phyloP scores from a whole-genome alignment of 2,888 invertebrate genomes.

The Drosophila aldrichi region DNA sequence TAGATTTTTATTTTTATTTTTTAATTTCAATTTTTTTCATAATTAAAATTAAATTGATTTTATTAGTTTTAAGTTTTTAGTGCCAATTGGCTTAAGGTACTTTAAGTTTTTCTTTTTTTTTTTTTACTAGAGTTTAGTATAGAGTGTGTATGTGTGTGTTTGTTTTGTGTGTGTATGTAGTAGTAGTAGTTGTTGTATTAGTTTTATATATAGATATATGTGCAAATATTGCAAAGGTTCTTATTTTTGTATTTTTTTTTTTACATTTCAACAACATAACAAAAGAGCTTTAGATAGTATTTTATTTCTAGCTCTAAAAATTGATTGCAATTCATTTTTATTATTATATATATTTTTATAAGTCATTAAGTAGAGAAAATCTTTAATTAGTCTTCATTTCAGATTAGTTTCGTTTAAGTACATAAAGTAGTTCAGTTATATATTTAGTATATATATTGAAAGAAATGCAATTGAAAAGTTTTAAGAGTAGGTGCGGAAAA shows the following conservation, averaged over 20 bases:
- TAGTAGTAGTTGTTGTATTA: conserved; percentile 20
- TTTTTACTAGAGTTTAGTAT: conserved; percentile 42
- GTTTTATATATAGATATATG: conserved; percentile 37
- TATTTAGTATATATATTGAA: conserved; percentile 21
- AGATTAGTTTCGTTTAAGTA: conserved; percentile 58
- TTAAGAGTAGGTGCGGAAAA: conserved; percentile 37
- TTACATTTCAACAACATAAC: conserved; percentile 64
- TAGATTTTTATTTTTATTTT: conserved; percentile 21
- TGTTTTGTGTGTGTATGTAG: conserved; percentile 32
- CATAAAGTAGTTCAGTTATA: conserved; percentile 33
- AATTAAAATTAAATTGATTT: conserved; percentile 53
- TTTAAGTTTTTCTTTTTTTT: conserved; percentile 73
- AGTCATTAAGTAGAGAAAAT: conserved; percentile 77
- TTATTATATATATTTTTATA: conserved; percentile 2
- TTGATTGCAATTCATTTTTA: conserved; percentile 71
- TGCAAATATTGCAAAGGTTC: conserved; percentile 76
- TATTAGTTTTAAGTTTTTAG: conserved; percentile 75
- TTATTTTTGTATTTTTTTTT: conserved; percentile 19
- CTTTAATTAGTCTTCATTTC: conserved; percentile 58
- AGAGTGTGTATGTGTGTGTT: conserved; percentile 16
- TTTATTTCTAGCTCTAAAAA: conserved; percentile 50
- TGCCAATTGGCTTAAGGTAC: conserved; percentile 86
- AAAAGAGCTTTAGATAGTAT: conserved; percentile 47
- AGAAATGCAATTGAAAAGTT: conserved; percentile 43
- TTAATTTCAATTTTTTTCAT: background rate